Evolutionary conservation across 2,797 vertebrate species (phyloP).

Genomic region (Onychomys leucogaster): DNA sequence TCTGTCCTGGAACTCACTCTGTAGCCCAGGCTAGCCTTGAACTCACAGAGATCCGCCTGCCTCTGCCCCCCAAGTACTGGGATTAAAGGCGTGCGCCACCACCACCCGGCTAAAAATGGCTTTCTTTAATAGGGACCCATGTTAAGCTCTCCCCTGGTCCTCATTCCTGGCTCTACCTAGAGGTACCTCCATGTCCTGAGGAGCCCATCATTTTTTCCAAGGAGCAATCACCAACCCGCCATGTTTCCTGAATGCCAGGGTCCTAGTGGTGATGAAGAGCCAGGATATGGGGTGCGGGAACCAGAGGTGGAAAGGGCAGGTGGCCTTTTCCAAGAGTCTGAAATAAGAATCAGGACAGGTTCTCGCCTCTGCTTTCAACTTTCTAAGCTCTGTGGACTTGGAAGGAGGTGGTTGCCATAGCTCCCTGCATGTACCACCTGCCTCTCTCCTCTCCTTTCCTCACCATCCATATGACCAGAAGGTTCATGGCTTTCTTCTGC

Average conservation of each 20-base stretch:
- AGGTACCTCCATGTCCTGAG: neutral
- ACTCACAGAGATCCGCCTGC: too few relatives aligned
- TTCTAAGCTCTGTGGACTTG: neutral
- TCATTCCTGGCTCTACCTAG: too few relatives aligned
- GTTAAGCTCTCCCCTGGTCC: neutral
- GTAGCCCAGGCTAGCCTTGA: too few relatives aligned
- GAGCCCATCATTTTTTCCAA: neutral
- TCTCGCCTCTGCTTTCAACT: neutral
- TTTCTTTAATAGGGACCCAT: neutral
- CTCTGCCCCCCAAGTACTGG: too few relatives aligned
- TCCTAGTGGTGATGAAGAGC: too few relatives aligned
- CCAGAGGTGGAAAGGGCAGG: neutral
- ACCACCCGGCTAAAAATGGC: too few relatives aligned
- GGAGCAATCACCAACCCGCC: neutral
- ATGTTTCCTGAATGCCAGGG: neutral
- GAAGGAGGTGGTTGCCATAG: neutral
- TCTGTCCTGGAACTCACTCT: too few relatives aligned
- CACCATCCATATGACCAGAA: rapidly evolving
- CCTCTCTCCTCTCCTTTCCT: neutral
- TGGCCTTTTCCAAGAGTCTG: neutral
- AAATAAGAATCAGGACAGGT: neutral
- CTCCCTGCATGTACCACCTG: neutral
- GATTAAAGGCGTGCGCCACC: too few relatives aligned
- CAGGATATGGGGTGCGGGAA: neutral
- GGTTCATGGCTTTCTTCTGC: neutral